Evolutionary conservation across 2,888 invertebrate genomes (phyloP), one percentile per base, ranked within the genome.

Genomic region (Meandrusa payeni): DNA sequence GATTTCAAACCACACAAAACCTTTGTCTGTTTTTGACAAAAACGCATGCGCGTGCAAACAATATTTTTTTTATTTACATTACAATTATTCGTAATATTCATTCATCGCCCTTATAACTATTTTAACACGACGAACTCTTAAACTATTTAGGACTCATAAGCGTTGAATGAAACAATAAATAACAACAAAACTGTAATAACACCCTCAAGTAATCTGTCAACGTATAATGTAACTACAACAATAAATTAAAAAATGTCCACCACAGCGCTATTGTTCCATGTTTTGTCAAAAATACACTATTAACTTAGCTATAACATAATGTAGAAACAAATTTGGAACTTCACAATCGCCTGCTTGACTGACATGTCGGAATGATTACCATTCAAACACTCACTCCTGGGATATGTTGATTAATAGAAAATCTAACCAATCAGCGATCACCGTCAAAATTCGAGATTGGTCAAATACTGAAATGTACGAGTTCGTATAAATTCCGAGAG

Each of bases 1-100:
- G 89, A 89, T 85, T 83, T 70, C 83, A 82, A 85, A 81, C 71
- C 78, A 82, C 86, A 88, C 85, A 88, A 89, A 89, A 89, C 89
- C 89, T 89, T 90, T 89, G 89, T 89, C 89, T 89, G 81, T 83
- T 82, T 83, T 80, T 72, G 69, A 76, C 73, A 72, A 68, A 73
- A 77, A 83, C 89, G 89, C 89, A 89, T 89, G 89, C 89, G 89
- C 88, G 85, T 72, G 64, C 76, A 72, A 77, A 71, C 70, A 77
- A 79, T 82, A 77, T 82, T 79, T 34, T 43, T 86, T 82, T 80
- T 87, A 86, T 86, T 86, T 85, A 85, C 83, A 86, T 83, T 83
- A 82, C 76, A 80, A 66, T 73, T 64, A 72, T 72, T 66, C 48
- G 50, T 61, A 57, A 55, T 70, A 55, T 56, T 61, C 57, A 56